phyloP scores from a whole-genome alignment of 2,888 invertebrate species.

The Gari tellinella region DNA sequence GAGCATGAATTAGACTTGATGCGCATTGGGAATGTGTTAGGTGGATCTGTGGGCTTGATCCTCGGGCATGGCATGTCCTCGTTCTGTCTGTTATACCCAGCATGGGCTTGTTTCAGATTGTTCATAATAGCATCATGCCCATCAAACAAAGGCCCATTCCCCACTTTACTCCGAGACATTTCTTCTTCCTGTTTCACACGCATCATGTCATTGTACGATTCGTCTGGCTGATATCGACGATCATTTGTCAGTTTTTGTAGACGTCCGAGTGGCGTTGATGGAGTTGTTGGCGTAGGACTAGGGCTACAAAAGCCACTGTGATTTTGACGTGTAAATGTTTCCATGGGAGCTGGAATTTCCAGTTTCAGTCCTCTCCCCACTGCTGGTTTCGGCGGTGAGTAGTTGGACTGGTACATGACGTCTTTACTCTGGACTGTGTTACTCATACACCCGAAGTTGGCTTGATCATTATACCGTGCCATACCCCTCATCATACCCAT shows the following conservation, averaged over 20 bases:
- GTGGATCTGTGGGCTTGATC: conserved; percentile 45
- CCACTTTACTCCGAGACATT: conserved; percentile 23
- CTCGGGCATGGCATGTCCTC: conserved; percentile 7
- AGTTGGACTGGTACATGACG: conserved; percentile 29
- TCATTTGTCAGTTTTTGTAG: conserved; percentile 63
- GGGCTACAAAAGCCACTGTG: conserved; percentile 58
- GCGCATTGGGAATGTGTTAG: conserved; percentile 68
- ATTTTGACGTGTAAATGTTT: conserved; percentile 20
- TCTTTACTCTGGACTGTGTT: conserved; percentile 37
- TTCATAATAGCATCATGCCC: neutral
- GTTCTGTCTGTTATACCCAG: conserved; percentile 3
- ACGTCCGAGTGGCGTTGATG: conserved; percentile 56
- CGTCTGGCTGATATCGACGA: conserved; percentile 59
- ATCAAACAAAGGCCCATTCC: neutral
- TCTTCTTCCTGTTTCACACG: conserved; percentile 67
- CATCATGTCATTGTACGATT: conserved; percentile 64
- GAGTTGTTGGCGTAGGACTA: conserved; percentile 62
- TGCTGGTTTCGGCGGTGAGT: conserved; percentile 15
- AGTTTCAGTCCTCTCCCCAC: conserved; percentile 45
- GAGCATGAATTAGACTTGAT: conserved; percentile 48
- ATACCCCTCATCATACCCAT: conserved; percentile 60
- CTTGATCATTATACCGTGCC: conserved; percentile 34
- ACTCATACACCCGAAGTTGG: conserved; percentile 20
- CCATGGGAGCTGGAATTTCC: conserved; percentile 41
- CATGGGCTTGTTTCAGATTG: neutral